phyloP scores from a whole-genome alignment of 2,888 invertebrate species.

The Eupelmus urozonus region DNA sequence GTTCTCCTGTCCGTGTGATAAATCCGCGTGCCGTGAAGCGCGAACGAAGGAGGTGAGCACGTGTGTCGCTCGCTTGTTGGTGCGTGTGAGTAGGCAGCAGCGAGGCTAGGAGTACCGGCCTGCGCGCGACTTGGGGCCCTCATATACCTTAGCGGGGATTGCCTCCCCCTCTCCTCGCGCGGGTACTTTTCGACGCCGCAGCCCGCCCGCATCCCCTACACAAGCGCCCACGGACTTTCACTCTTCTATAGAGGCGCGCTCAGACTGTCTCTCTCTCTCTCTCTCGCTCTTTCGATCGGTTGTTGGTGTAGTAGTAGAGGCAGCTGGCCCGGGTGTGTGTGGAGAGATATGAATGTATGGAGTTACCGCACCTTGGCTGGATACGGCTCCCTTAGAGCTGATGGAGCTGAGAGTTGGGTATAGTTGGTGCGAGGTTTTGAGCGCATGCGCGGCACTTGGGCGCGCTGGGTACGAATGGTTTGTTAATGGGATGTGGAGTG shows the following conservation, averaged over 20 bases:
- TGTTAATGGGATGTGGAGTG: too few species aligned
- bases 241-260: too few species aligned
- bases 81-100: constrained; percentile 71
- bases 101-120: constrained; percentile 75
- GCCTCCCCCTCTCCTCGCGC: constrained; percentile 67
- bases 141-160: constrained; percentile 75
- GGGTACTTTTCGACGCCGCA: not conserved
- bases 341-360: too few species aligned
- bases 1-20: not conserved
- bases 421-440: too few species aligned
- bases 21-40: too few species aligned
- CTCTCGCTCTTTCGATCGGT: constrained; percentile 20
- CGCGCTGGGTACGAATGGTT: constrained; percentile 5
- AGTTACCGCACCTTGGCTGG: constrained; percentile 3
- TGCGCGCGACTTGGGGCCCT: constrained; percentile 75
- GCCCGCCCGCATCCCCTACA: constrained; percentile 58
- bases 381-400: too few species aligned
- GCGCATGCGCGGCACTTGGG: not conserved
- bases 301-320: too few species aligned
- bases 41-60: not conserved
- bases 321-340: constrained; percentile 3
- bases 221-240: constrained; percentile 46
- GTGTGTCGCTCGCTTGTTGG: too few species aligned
- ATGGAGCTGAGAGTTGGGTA: too few species aligned
- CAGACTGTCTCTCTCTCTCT: not conserved